Base-by-base conservation (phyloP, 2,113 vertebrate species). In the Ceuthmochares aereus region DNA sequence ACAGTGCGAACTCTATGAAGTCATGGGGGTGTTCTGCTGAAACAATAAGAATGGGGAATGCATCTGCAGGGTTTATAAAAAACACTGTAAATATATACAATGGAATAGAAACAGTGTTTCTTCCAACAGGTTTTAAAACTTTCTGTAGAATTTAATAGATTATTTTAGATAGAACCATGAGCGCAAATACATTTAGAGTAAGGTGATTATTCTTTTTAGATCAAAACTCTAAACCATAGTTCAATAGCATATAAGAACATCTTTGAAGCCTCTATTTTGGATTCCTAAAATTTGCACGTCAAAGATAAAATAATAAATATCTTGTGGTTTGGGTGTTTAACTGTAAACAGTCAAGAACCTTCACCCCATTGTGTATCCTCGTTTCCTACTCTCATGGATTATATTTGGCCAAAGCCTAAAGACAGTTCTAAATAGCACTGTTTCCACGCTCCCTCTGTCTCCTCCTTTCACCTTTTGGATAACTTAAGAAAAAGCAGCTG, bases 1-100 rank as follows among this genome's bases (percentile, higher is more conserved):
- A 27, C 6, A 16, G 22, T 0, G 2, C 0, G 0, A 77, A 19
- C 6, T 78, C 37, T 0, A 0, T 56, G 54, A 14, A 23, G 17
- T 14, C 30, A 14, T 1, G 10, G 30, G 12, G 10, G 8, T 55
- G 8, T 60, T 84, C 49, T 89, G 43, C 70, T 70, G 72, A 37
- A 80, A 42, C 8, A 76, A 60, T n/a, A 70, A 34, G 1, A 2
- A 34, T 45, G 43, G 17, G 16, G 43, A 45, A 45, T 45, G 10
- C 40, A 64, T 68, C 70, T 87, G 14, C 40, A 34, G 74, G 85
- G 16, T 17, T 83, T 58, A n/a, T 27, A 43, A 70, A 74, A 40
- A 89, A 6, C 32, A 70, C 10, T 8, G 36, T 29, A 37, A 77
- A 74, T 15, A 7, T 8, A 40, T 13, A 8, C 0, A 2, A 19